Percentiles rank a stretch among this genome's conserved stretches.
Evolutionary conservation across 2,888 invertebrate species (phyloP).

Genomic region (Cataglyphis altisquamis): DNA sequence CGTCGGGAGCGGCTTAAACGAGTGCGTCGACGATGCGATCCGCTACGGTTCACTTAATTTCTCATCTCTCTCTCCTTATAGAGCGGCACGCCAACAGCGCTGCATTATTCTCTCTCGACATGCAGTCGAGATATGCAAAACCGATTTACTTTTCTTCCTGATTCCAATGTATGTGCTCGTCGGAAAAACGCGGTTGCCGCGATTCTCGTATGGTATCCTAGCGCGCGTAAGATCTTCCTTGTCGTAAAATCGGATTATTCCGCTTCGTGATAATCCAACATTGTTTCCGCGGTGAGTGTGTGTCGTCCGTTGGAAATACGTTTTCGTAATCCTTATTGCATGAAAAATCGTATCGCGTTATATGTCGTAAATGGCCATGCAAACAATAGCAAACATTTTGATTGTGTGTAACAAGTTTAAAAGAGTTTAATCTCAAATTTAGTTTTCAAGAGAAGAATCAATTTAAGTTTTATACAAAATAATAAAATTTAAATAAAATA

Average conservation of each 20-base stretch:
- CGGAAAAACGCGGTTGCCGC: constrained; percentile 50
- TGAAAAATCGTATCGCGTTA: constrained; percentile 24
- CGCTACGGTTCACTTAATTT: constrained; percentile 76
- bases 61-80: constrained; percentile 69
- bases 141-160: constrained; percentile 67
- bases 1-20: constrained; percentile 71
- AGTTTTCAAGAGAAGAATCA: neutral
- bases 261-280: constrained; percentile 52
- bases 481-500: neutral
- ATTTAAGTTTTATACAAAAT: neutral
- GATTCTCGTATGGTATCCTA: constrained; percentile 31
- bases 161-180: constrained; percentile 46
- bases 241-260: constrained; percentile 55
- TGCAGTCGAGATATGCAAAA: constrained; percentile 64
- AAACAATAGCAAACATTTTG: neutral
- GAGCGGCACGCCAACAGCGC: constrained; percentile 62
- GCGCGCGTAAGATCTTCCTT: constrained; percentile 40
- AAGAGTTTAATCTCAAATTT: neutral
- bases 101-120: constrained; percentile 71
- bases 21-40: constrained; percentile 70
- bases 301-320: constrained; percentile 43
- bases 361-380: neutral
- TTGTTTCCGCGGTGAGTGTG: constrained; percentile 42
- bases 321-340: constrained; percentile 39
- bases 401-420: neutral